These are phyloP conservation scores for Sesia apiformis DNA, from an alignment of 2,888 invertebrate genomes.

Conservation along the genomic window DNA sequence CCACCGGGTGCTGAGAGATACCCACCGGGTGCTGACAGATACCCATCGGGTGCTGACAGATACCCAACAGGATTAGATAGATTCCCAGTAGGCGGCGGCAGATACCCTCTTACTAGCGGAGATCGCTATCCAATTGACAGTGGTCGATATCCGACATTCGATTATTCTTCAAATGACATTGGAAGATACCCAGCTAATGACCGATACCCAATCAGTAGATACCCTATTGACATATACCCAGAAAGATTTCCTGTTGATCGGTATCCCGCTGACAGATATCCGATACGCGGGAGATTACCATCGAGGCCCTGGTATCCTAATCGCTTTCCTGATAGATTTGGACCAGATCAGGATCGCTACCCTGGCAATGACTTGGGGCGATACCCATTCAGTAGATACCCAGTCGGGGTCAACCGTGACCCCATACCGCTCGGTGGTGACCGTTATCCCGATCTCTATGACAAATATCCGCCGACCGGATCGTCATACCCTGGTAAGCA, in stretches of 20 bases:
- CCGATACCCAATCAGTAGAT: slow-evolving; percentile 54
- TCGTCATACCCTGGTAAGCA: slow-evolving; percentile 68
- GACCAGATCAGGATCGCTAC: slow-evolving; percentile 63
- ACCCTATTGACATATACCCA: slow-evolving; percentile 49
- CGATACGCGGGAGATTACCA: slow-evolving; percentile 41
- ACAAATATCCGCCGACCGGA: slow-evolving; percentile 76
- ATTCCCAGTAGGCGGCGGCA: slow-evolving; percentile 39
- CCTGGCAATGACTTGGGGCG: slow-evolving; percentile 50
- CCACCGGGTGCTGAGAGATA: slow-evolving; percentile 68
- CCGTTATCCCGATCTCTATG: slow-evolving; percentile 65
- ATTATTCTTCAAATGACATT: slow-evolving; percentile 27
- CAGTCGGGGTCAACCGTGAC: slow-evolving; percentile 64
- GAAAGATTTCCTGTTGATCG: slow-evolving; percentile 44
- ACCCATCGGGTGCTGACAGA: slow-evolving; percentile 59
- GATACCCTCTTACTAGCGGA: slow-evolving; percentile 34
- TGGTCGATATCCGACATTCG: slow-evolving; percentile 43
- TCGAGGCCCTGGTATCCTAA: slow-evolving; percentile 38
- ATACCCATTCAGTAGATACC: slow-evolving; percentile 61
- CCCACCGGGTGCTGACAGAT: slow-evolving; percentile 67
- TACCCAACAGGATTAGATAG: slow-evolving; percentile 27
- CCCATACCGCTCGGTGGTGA: slow-evolving; percentile 65
- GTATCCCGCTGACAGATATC: slow-evolving; percentile 46
- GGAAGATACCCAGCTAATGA: slow-evolving; percentile 46
- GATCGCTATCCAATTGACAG: slow-evolving; percentile 55
- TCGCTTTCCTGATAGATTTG: slow-evolving; percentile 67